phyloP scores from a whole-genome alignment of 2,113 vertebrate species.

The Illadopsis cleaveri region DNA sequence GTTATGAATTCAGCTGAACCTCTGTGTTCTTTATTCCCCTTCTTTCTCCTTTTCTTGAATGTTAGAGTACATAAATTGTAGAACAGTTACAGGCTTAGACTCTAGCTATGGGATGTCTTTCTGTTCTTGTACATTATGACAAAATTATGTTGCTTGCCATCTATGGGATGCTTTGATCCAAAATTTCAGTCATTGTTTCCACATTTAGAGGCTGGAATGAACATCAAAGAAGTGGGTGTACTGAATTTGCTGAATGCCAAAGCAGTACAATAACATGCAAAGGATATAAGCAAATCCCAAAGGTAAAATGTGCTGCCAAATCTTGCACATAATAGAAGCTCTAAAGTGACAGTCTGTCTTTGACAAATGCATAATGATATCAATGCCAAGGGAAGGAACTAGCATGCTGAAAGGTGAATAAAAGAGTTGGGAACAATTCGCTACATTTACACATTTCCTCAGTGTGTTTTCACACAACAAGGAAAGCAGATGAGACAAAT shows the following conservation, averaged over 20 bases:
- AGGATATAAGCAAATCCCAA: slow-evolving; percentile 83
- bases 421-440: slow-evolving; percentile 77
- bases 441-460: slow-evolving; percentile 78
- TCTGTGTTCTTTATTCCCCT: not conserved
- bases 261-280: slow-evolving; percentile 80
- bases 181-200: slow-evolving; percentile 84
- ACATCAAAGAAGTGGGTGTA: slow-evolving; percentile 80
- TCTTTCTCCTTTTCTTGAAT: slow-evolving; percentile 25
- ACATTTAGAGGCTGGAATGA: slow-evolving; percentile 80
- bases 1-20: not conserved
- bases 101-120: slow-evolving; percentile 16
- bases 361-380: slow-evolving; percentile 79
- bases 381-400: slow-evolving; percentile 82
- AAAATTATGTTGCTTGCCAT: slow-evolving; percentile 68
- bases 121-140: slow-evolving; percentile 67
- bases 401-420: slow-evolving; percentile 77
- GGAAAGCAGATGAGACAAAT: slow-evolving; percentile 71
- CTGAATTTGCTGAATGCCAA: slow-evolving; percentile 79
- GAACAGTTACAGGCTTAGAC: slow-evolving; percentile 35
- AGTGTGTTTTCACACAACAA: slow-evolving; percentile 76
- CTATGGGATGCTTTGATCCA: slow-evolving; percentile 78
- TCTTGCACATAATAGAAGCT: slow-evolving; percentile 80
- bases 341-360: slow-evolving; percentile 80
- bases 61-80: slow-evolving; percentile 11
- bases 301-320: slow-evolving; percentile 78